Conservation (phyloP, 2,888 invertebrate species). For the Gastrophysa polygoni region DNA sequence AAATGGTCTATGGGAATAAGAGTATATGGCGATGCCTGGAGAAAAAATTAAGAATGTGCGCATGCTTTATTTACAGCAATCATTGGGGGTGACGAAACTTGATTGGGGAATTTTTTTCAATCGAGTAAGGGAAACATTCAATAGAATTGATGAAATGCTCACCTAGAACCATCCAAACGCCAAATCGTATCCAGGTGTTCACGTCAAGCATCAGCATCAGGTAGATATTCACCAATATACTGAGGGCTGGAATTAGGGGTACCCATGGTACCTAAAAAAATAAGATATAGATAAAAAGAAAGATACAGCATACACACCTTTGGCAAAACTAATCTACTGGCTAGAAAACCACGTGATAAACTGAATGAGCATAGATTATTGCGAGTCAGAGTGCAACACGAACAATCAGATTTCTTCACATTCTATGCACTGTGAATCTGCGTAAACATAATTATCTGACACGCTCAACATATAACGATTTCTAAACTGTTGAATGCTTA, state of each 20-base stretch:
- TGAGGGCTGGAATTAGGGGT: constrained; percentile 80
- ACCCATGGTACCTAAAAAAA: constrained; percentile 78
- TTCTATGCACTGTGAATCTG: too few species aligned
- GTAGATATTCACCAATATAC: constrained; percentile 83
- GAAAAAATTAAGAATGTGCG: constrained; percentile 39
- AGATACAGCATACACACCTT: too few species aligned
- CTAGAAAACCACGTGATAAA: too few species aligned
- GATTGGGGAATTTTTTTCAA: constrained; percentile 10
- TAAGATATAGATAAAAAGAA: too few species aligned
- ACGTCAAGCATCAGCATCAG: constrained; percentile 80
- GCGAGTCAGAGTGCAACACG: too few species aligned
- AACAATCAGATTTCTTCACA: too few species aligned
- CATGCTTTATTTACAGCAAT: constrained; percentile 51
- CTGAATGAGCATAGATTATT: too few species aligned
- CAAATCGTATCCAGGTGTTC: constrained; percentile 84
- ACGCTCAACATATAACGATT: too few species aligned
- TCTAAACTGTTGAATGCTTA: constrained; percentile 24
- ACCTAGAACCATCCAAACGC: constrained; percentile 82
- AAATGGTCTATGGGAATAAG: constrained; percentile 43
- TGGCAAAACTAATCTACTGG: too few species aligned
- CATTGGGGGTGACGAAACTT: constrained; percentile 7
- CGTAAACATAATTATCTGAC: too few species aligned
- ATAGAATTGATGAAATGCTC: constrained; percentile 47
- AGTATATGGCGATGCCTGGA: constrained; percentile 55
- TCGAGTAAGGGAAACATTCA: neutral